A percentile compares a stretch with the other conserved stretches of the same genome.
Evolutionary conservation across 64 coral and sea anemone genomes (phyloP).

Genomic region (Porites australiensis): DNA sequence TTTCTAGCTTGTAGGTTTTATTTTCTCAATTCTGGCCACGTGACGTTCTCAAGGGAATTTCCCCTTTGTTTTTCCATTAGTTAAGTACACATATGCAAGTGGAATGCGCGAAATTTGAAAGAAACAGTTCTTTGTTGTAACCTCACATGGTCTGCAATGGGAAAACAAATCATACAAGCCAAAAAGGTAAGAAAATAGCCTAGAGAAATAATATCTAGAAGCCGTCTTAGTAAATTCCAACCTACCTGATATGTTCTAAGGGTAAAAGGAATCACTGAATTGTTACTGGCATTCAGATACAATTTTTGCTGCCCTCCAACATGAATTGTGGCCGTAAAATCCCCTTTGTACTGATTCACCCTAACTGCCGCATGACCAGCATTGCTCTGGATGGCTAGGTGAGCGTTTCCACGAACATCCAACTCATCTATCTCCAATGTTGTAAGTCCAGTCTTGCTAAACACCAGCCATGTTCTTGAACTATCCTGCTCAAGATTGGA

Average conservation of each 20-base stretch:
- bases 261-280: constrained; percentile 81
- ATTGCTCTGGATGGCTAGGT: constrained; percentile 80
- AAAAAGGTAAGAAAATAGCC: too few relatives aligned
- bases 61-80: too few relatives aligned
- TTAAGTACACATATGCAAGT: too few relatives aligned
- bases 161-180: too few relatives aligned
- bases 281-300: constrained; percentile 57
- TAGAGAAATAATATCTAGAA: not conserved
- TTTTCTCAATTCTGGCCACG: too few relatives aligned
- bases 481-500: constrained; percentile 80
- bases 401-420: constrained; percentile 84
- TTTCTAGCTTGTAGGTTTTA: too few relatives aligned
- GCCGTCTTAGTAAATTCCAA: too few relatives aligned
- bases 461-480: constrained; percentile 89
- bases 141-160: too few relatives aligned
- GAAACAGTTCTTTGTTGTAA: too few relatives aligned
- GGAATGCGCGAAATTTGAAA: too few relatives aligned
- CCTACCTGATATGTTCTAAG: constrained; percentile 87
- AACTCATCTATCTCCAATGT: constrained; percentile 80
- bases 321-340: constrained; percentile 86
- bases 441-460: constrained; percentile 24
- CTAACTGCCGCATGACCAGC: constrained; percentile 29
- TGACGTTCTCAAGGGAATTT: too few relatives aligned
- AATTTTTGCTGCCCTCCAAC: constrained; percentile 73
- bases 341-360: constrained; percentile 78